Conservation (phyloP, 2,113 vertebrate genomes). For the Bubo bubo region DNA sequence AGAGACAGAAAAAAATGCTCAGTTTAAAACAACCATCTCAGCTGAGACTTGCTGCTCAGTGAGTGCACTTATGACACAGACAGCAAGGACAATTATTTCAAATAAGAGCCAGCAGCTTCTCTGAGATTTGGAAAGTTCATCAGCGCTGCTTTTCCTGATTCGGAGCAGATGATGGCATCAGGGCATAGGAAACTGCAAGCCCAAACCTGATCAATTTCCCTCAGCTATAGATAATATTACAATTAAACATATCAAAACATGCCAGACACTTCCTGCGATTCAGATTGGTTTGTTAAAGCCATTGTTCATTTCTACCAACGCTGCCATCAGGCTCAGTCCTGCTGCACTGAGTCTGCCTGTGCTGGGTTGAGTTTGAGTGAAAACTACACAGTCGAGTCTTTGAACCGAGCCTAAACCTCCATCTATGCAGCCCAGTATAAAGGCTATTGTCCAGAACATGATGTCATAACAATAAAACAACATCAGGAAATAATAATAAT, state of each 20-base stretch:
- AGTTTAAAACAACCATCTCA: background rate
- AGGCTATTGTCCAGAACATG: background rate
- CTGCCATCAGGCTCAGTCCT: rapidly evolving
- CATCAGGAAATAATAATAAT: background rate
- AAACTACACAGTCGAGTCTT: background rate
- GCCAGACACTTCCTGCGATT: background rate
- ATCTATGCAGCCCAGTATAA: background rate
- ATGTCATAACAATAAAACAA: slow-evolving; percentile 3
- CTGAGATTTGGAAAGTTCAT: background rate
- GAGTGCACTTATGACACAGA: background rate
- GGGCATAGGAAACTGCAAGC: background rate
- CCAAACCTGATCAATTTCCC: background rate
- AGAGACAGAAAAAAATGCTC: background rate
- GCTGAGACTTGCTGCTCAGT: background rate
- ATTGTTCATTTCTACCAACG: background rate
- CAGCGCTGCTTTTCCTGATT: background rate
- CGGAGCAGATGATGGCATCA: background rate
- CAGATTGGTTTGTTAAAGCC: background rate
- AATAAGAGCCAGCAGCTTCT: background rate
- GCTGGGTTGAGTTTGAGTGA: background rate
- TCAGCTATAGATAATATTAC: background rate
- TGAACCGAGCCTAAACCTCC: background rate
- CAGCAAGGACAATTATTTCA: background rate
- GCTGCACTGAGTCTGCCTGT: rapidly evolving
- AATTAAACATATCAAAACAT: background rate